Percentiles rank a stretch among this genome's conserved stretches.
These are phyloP conservation scores for Drosophila testacea DNA, from an alignment of 2,888 invertebrate genomes.

Conservation along the genomic window DNA sequence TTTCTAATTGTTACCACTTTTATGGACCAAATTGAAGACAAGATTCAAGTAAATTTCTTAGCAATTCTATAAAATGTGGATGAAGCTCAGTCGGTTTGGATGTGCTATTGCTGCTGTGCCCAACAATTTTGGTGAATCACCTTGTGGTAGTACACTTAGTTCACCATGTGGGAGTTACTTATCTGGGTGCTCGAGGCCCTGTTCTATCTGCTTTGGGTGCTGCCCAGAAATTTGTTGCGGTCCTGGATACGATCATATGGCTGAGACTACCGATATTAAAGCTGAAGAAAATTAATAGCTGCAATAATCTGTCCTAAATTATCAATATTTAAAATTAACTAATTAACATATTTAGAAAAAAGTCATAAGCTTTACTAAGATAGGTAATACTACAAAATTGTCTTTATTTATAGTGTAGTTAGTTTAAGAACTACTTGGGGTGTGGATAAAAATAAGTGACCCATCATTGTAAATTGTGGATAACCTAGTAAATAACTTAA, in stretches of 20 bases:
- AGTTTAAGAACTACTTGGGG: no score
- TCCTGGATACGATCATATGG: slow-evolving; percentile 36
- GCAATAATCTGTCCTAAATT: neutral
- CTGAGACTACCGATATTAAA: slow-evolving; percentile 23
- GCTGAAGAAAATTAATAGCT: neutral
- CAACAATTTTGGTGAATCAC: neutral
- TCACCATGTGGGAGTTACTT: slow-evolving; percentile 12
- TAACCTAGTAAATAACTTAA: no score
- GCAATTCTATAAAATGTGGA: slow-evolving; percentile 22
- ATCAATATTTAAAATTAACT: neutral
- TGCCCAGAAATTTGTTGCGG: slow-evolving; percentile 32
- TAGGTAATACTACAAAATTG: neutral
- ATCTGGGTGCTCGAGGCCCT: slow-evolving; percentile 33
- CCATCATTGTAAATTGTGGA: no score
- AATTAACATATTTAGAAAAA: neutral
- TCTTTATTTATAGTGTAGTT: no score
- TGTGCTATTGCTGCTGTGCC: slow-evolving; percentile 6
- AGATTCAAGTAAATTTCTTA: neutral
- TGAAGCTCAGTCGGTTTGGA: slow-evolving; percentile 10
- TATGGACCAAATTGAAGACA: neutral
- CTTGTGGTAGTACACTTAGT: neutral
- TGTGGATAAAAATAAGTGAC: no score
- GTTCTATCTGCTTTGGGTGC: slow-evolving; percentile 36
- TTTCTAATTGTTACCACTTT: neutral
- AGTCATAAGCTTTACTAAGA: neutral